phyloP scores from a whole-genome alignment of 2,113 vertebrate species.

The Mustela lutreola region DNA sequence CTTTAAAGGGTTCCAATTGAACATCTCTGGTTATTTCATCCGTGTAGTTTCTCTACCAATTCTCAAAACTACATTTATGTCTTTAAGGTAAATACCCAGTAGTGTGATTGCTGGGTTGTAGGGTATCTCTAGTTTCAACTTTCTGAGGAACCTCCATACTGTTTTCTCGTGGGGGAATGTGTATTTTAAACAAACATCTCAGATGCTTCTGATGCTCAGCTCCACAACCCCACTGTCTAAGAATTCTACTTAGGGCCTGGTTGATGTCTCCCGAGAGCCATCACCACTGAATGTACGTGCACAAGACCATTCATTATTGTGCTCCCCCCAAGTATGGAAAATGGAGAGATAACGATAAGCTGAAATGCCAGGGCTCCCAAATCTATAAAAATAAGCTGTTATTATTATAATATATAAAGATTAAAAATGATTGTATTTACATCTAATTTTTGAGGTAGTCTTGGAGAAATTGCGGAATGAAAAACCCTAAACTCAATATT shows the following conservation, averaged over 20 bases:
- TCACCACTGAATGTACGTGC: neutral
- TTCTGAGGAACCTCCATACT: too few relatives aligned
- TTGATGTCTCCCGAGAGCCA: neutral
- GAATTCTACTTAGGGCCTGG: neutral
- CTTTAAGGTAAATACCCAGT: too few relatives aligned
- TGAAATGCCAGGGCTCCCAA: neutral
- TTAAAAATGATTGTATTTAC: neutral
- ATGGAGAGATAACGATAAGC: neutral
- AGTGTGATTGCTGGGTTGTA: too few relatives aligned
- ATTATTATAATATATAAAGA: neutral
- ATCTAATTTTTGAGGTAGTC: neutral
- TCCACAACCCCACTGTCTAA: neutral
- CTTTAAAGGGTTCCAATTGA: constrained; percentile 70
- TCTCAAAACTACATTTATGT: constrained; percentile 48
- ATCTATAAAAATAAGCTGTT: neutral
- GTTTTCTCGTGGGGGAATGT: neutral
- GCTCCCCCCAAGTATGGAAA: neutral
- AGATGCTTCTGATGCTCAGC: neutral
- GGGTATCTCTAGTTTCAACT: too few relatives aligned
- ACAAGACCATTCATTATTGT: neutral
- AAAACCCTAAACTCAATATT: neutral
- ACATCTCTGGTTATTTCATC: constrained; percentile 77
- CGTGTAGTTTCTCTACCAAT: constrained; percentile 64
- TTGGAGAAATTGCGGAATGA: neutral
- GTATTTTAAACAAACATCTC: neutral